Conservation (phyloP, 2,888 invertebrate genomes). For the Cacoxenus indagator region DNA sequence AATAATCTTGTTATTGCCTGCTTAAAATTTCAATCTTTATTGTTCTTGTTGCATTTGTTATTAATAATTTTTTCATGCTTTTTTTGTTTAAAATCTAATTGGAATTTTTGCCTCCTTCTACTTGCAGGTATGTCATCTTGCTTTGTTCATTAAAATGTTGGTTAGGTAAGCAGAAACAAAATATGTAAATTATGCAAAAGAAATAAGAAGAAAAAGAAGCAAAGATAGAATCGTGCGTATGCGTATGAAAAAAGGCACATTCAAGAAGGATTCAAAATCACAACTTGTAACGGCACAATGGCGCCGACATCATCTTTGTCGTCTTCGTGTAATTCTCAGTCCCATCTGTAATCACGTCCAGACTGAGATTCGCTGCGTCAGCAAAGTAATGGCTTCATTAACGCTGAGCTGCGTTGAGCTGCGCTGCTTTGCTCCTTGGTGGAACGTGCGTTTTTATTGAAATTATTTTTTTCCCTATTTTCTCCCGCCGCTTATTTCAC, state of each 20-base stretch:
- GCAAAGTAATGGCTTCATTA: constrained; percentile 13
- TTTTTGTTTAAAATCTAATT: constrained; percentile 4
- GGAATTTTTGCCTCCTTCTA: constrained; percentile 1
- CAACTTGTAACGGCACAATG: constrained; percentile 38
- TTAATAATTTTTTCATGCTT: neutral
- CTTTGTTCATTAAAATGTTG: constrained; percentile 1
- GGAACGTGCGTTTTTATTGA: constrained; percentile 6
- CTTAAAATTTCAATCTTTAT: neutral
- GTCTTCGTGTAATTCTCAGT: neutral
- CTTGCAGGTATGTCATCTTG: constrained; percentile 10
- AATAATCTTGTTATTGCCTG: constrained; percentile 1
- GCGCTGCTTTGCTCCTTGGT: neutral
- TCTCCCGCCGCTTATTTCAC: neutral
- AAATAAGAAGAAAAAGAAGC: constrained; percentile 9
- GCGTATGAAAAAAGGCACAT: neutral
- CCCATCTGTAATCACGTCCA: no score
- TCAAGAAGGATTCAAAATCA: constrained; percentile 28
- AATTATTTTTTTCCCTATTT: neutral
- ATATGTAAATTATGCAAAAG: neutral
- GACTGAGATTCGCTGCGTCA: neutral
- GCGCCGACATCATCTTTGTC: constrained; percentile 14
- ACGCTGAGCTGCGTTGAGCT: neutral
- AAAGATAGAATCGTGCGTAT: neutral
- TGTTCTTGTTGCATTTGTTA: neutral
- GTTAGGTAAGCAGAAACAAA: neutral